Conservation (phyloP, 2,797 vertebrate genomes). For the Cottoperca gobio region DNA sequence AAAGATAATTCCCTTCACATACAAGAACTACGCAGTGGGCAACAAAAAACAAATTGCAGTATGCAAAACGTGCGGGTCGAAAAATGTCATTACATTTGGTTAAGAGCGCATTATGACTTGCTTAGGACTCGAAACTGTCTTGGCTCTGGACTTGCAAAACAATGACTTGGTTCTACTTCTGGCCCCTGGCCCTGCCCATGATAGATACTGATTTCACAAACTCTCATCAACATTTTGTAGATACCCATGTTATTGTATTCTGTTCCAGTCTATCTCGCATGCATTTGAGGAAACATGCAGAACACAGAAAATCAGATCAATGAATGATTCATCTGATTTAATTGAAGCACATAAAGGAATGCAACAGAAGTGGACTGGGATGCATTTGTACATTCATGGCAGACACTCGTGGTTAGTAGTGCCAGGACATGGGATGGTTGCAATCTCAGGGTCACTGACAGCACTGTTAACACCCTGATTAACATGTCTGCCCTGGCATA, state of each 20-base stretch:
- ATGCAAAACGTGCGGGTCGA: no score
- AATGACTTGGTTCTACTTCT: no score
- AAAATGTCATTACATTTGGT: no score
- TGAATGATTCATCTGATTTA: conserved; percentile 1
- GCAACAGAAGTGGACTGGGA: conserved; percentile 2
- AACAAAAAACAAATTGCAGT: no score
- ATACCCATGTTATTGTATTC: not conserved
- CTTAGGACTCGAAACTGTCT: no score
- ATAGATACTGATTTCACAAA: not conserved
- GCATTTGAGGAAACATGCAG: not conserved
- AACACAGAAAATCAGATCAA: not conserved
- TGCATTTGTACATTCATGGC: conserved; percentile 20
- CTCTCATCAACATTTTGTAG: not conserved
- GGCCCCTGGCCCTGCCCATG: not conserved
- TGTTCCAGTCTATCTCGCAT: not conserved
- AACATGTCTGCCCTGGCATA: conserved; percentile 39
- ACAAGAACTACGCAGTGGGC: no score
- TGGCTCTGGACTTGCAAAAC: no score
- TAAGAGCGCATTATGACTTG: no score
- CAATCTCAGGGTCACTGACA: conserved; percentile 60
- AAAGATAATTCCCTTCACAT: no score
- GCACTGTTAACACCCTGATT: conserved; percentile 55
- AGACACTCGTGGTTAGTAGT: conserved; percentile 20
- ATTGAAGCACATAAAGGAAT: not conserved
- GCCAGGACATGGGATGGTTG: conserved; percentile 16